Base-by-base conservation (phyloP, 2,888 invertebrate genomes). In the Eulithis prunata region DNA sequence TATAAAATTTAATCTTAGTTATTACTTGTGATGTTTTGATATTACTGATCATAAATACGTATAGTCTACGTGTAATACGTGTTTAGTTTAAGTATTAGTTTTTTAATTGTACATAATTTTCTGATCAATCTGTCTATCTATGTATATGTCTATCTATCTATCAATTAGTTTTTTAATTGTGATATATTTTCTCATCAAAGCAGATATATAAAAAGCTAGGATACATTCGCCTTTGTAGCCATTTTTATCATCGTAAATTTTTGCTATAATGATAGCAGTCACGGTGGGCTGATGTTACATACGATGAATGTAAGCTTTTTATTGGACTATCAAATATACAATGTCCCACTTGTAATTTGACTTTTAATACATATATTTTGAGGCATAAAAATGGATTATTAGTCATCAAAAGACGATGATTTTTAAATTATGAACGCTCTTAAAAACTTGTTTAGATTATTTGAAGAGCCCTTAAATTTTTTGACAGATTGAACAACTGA, bases 231-330 rank as follows among this genome's bases (percentile, higher is more conserved):
- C 41, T 41, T 11, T 28, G 11, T 28, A 51, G 49, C 10, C 7
- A 77, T 82, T 81, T 81, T 80, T 75, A 75, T 69, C 12, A 65
- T 75, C 71, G 75, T 79, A 81, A 83, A 81, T 77, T 75, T 51
- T 57, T 58, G 59, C 56, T 62, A 28, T 74, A 62, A 65, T 71
- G 73, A 74, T 76, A 77, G 72, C 78, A 58, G 65, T 66, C 76
- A 68, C 70, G 73, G 81, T 78, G 79, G 78, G 76, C 80, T 75
- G 66, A 70, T 78, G 43, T 43, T 11, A 71, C 78, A 80, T 69
- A 64, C 62, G 70, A 72, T 71, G 63, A 71, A 72, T 77, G 74
- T 77, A 71, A 72, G 69, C 74, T 74, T 69, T 83, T 83, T 81
- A 83, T 76, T 67, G 72, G 57, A 1, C 54, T 21, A 63, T 63